These are phyloP conservation scores for Pseudois nayaur DNA, from an alignment of 2,113 vertebrate species.

Conservation along the genomic window DNA sequence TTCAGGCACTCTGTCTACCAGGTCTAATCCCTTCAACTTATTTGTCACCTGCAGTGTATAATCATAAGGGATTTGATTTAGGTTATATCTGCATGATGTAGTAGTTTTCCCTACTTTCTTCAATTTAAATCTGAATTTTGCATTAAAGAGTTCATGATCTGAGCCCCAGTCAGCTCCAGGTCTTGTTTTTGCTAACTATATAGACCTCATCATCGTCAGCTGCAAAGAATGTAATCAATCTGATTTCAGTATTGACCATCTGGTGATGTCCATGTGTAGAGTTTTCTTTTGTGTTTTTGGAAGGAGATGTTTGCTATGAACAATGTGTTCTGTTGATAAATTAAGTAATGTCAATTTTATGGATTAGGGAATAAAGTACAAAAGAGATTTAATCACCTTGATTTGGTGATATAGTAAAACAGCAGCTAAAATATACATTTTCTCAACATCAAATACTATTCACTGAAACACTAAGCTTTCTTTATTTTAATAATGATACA, in stretches of 20 bases:
- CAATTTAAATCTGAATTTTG: not conserved
- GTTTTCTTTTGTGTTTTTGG: not conserved
- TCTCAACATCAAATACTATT: not conserved
- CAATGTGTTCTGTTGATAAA: not conserved
- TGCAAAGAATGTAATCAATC: not conserved
- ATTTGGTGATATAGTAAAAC: not conserved
- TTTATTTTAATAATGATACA: not conserved
- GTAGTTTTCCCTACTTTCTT: not conserved
- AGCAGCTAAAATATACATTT: not conserved
- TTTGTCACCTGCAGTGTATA: not conserved
- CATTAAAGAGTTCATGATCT: not conserved
- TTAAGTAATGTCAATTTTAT: not conserved
- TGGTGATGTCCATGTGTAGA: not conserved
- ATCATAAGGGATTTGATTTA: not conserved
- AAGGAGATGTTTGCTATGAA: not conserved
- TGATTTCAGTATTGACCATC: not conserved
- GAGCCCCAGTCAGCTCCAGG: not conserved
- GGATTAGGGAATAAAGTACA: not conserved
- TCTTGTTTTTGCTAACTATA: not conserved
- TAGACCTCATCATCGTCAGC: accelerated
- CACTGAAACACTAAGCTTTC: not conserved
- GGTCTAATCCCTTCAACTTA: not conserved
- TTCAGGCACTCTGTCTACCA: not conserved
- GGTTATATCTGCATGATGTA: not conserved
- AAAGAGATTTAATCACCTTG: not conserved